A percentile compares a stretch with the other conserved stretches of the same genome.
Evolutionary conservation across 2,113 vertebrate genomes (phyloP).

Genomic region (Illadopsis cleaveri): DNA sequence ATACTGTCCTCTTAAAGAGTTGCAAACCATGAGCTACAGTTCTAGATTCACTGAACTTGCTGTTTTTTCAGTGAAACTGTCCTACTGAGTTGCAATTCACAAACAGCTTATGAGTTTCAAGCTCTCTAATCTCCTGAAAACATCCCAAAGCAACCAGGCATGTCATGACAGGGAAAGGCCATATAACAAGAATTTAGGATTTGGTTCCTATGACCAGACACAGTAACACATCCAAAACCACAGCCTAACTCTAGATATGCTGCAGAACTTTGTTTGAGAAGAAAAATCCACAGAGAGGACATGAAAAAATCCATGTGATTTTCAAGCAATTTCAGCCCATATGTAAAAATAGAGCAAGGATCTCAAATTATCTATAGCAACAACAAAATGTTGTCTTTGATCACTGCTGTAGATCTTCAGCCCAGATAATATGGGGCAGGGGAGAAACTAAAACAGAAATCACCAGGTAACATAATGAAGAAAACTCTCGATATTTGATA

Average conservation of each 20-base stretch:
- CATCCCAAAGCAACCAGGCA: neutral
- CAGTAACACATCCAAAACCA: neutral
- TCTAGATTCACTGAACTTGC: neutral
- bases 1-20: neutral
- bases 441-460: neutral
- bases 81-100: neutral
- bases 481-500: neutral
- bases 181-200: neutral
- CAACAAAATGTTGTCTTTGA: neutral
- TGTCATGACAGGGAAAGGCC: neutral
- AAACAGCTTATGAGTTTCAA: neutral
- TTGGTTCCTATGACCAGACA: neutral
- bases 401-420: neutral
- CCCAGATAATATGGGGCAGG: neutral
- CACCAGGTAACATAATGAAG: neutral
- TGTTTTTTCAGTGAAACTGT: neutral
- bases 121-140: neutral
- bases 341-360: neutral
- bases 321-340: neutral
- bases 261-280: neutral
- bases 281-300: neutral
- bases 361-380: neutral
- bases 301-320: neutral
- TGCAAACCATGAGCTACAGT: neutral
- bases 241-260: neutral